Conservation (phyloP, 2,113 vertebrate genomes). For the Eretmochelys imbricata region DNA sequence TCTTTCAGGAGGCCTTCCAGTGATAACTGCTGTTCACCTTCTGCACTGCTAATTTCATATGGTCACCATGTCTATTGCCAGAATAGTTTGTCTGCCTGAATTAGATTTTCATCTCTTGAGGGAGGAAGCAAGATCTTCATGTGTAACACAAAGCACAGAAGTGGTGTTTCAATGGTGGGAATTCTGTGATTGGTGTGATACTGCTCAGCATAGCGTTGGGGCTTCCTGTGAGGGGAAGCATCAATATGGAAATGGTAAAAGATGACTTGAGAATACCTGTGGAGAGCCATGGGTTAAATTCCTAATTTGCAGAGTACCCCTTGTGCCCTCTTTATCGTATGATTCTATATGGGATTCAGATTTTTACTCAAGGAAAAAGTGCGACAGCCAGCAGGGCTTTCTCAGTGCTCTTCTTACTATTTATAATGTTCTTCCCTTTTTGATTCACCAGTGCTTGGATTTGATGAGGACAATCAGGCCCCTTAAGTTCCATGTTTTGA, state of each 20-base stretch:
- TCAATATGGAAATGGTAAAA: not conserved
- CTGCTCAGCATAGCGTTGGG: not conserved
- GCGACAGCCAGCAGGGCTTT: not conserved
- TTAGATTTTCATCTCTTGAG: not conserved
- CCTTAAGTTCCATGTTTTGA: not conserved
- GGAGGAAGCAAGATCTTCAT: not conserved
- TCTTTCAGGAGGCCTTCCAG: not conserved
- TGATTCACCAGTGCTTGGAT: not conserved
- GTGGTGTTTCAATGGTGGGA: not conserved
- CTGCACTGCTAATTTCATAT: not conserved
- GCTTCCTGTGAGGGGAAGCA: not conserved
- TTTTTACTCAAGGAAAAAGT: no score
- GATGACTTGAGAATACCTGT: not conserved
- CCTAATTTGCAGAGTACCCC: not conserved
- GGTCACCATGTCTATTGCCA: not conserved
- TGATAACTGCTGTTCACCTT: not conserved
- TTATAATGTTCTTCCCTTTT: not conserved
- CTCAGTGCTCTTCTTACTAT: not conserved
- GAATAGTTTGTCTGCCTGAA: not conserved
- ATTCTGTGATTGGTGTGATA: not conserved
- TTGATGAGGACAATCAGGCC: not conserved
- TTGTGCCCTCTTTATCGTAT: not conserved
- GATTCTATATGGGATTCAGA: not conserved
- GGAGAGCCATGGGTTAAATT: not conserved
- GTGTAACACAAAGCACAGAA: not conserved